Conservation (phyloP, 2,113 vertebrate genomes). For the Cyanoderma ruficeps region DNA sequence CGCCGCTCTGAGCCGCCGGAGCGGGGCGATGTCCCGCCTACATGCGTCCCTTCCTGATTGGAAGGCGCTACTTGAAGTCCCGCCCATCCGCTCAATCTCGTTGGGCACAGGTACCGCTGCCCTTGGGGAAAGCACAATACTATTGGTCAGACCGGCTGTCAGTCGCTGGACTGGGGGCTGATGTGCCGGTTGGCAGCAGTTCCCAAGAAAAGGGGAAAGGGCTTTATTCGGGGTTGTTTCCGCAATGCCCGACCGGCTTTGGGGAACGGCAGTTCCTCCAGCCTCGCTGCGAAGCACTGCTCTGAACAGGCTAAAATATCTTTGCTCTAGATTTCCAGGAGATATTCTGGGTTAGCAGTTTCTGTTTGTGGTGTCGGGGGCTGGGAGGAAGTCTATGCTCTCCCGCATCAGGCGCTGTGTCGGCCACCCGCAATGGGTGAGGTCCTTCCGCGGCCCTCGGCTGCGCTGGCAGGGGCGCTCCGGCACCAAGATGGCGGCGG, state of each 20-base stretch:
- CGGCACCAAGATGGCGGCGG: constrained; percentile 75
- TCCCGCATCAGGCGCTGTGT: not conserved
- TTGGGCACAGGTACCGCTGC: not conserved
- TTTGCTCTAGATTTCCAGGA: rapidly evolving
- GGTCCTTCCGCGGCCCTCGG: not conserved
- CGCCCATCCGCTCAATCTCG: rapidly evolving
- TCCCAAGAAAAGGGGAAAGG: not conserved
- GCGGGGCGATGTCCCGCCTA: not conserved
- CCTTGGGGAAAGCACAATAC: rapidly evolving
- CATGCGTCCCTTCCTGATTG: not conserved
- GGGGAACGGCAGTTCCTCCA: rapidly evolving
- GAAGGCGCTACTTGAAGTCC: not conserved
- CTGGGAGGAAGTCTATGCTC: rapidly evolving
- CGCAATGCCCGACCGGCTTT: rapidly evolving
- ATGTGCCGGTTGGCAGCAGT: rapidly evolving
- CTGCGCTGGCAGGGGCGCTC: not conserved
- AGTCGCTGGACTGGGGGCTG: rapidly evolving
- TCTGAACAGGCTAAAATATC: not conserved
- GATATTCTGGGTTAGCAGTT: not conserved
- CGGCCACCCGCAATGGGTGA: rapidly evolving
- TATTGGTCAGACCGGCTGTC: not conserved
- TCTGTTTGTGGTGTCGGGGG: rapidly evolving
- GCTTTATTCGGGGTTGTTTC: rapidly evolving
- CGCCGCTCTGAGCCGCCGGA: not conserved
- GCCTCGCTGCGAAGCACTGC: rapidly evolving